These are phyloP conservation scores for Chiridota heheva DNA, from an alignment of 35 echinoderm and acorn worm species.

Conservation along the genomic window DNA sequence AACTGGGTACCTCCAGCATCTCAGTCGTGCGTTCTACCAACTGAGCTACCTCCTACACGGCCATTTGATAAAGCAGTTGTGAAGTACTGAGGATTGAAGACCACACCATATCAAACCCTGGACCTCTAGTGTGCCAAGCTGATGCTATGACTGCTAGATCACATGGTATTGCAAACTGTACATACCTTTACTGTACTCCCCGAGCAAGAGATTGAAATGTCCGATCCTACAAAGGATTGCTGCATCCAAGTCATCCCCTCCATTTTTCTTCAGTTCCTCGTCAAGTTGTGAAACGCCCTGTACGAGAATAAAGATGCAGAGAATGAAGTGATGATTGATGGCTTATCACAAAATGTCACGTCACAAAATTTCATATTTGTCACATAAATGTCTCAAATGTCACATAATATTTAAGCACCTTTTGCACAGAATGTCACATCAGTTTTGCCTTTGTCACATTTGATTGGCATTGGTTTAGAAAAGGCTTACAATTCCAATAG, in stretches of 20 bases:
- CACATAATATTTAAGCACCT: no score
- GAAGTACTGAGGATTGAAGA: background rate
- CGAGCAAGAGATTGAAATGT: slow-evolving; percentile 58
- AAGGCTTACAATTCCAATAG: no score
- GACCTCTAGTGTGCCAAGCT: no score
- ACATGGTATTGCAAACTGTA: background rate
- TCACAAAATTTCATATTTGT: no score
- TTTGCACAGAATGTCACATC: no score
- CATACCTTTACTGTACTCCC: slow-evolving; percentile 59
- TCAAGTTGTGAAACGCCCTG: slow-evolving; percentile 41
- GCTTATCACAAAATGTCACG: no score
- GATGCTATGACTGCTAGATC: background rate
- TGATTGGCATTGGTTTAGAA: no score
- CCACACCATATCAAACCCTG: background rate
- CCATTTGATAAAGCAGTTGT: background rate
- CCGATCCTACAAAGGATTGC: slow-evolving; percentile 31
- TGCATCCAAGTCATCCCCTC: slow-evolving; percentile 38
- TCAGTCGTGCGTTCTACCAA: background rate
- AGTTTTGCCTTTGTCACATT: no score
- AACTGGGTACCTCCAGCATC: background rate
- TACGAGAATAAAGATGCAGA: background rate
- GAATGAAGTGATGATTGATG: no score
- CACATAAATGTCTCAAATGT: no score
- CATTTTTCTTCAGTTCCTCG: slow-evolving; percentile 37
- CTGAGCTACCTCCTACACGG: background rate